These are phyloP conservation scores for Eulacestoma nigropectus DNA, from an alignment of 2,113 vertebrate genomes.

Conservation along the genomic window DNA sequence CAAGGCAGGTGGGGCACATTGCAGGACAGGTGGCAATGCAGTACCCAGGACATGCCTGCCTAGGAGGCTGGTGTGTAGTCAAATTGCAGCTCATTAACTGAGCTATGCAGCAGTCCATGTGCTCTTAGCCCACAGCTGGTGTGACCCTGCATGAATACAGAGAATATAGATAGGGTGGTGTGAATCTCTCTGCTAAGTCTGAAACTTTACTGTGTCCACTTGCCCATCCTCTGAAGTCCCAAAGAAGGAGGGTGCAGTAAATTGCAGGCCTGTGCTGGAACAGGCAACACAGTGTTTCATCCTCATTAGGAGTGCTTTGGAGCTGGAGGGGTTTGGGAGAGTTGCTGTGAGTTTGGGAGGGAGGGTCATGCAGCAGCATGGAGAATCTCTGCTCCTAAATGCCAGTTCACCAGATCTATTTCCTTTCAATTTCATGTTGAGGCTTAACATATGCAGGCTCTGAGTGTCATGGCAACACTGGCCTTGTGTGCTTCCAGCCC, in stretches of 20 bases:
- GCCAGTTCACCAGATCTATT: not conserved
- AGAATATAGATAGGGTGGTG: not conserved
- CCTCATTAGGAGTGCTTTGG: not conserved
- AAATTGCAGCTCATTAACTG: not conserved
- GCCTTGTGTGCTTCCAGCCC: not conserved
- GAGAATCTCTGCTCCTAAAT: not conserved
- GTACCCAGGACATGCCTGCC: fast-evolving
- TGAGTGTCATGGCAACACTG: not conserved
- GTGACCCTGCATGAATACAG: not conserved
- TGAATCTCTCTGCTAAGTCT: not conserved
- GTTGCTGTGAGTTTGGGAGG: not conserved
- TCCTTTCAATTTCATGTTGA: not conserved
- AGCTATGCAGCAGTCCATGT: not conserved
- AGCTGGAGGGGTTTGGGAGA: not conserved
- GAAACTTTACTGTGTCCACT: not conserved
- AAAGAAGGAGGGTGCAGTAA: not conserved
- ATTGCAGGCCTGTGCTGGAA: not conserved
- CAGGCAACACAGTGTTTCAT: not conserved
- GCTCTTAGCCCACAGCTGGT: not conserved
- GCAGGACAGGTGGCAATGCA: not conserved
- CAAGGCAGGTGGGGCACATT: not conserved
- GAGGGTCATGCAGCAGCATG: not conserved
- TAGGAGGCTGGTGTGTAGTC: not conserved
- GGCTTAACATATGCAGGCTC: not conserved
- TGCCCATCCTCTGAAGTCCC: not conserved